Evolutionary conservation across 2,888 invertebrate species (phyloP).

Genomic region (Scaptodrosophila latifasciaeformis): DNA sequence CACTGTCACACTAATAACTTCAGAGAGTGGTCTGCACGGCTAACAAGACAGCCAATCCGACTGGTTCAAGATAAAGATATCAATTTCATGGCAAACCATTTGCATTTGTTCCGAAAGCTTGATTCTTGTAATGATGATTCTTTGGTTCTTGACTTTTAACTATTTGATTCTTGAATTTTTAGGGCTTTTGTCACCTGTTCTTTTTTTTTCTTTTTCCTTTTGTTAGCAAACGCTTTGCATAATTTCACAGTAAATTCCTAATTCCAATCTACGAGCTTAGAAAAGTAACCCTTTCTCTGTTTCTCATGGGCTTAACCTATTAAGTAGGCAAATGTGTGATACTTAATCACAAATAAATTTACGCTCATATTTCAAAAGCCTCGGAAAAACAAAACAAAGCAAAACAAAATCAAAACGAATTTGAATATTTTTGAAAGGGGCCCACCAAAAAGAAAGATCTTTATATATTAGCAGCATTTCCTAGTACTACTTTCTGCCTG

Average conservation of each 20-base stretch:
- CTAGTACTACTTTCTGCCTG: slow-evolving; percentile 8
- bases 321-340: too few relatives aligned
- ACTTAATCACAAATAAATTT: slow-evolving; percentile 62
- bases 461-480: background rate
- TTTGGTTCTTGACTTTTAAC: too few relatives aligned
- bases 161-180: slow-evolving; percentile 24
- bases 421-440: slow-evolving; percentile 61
- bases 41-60: slow-evolving; percentile 30
- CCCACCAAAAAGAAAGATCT: too few relatives aligned
- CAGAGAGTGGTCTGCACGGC: background rate
- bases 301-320: slow-evolving; percentile 19
- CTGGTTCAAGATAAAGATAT: slow-evolving; percentile 50
- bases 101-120: slow-evolving; percentile 22
- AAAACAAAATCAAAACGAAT: slow-evolving; percentile 19
- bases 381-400: slow-evolving; percentile 9
- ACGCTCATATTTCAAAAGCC: slow-evolving; percentile 59
- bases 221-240: slow-evolving; percentile 59
- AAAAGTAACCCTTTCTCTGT: slow-evolving; percentile 6
- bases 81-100: slow-evolving; percentile 37
- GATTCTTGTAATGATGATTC: too few relatives aligned
- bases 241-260: slow-evolving; percentile 66
- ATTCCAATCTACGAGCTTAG: slow-evolving; percentile 45
- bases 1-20: slow-evolving; percentile 22
- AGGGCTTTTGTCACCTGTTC: slow-evolving; percentile 57
- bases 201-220: too few relatives aligned